These are phyloP conservation scores for Ptilonorhynchus violaceus DNA, from an alignment of 2,113 vertebrate genomes.

Conservation along the genomic window DNA sequence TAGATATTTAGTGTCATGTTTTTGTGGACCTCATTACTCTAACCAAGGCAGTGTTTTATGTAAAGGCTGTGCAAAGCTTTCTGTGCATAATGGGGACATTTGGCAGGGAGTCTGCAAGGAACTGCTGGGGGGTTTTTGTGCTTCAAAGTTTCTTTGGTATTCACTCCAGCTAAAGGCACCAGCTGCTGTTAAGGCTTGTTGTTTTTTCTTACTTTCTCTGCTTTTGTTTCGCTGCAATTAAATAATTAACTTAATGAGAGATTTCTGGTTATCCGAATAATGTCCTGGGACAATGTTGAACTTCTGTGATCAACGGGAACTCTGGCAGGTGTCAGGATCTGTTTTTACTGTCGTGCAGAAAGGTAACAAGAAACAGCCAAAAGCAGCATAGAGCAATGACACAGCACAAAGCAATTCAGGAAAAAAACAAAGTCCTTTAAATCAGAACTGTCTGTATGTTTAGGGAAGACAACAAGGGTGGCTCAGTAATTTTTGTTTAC, in stretches of 20 bases:
- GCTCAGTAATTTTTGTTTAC: neutral
- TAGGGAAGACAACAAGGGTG: neutral
- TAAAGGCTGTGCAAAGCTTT: neutral
- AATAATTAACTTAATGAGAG: neutral
- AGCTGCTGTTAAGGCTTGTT: neutral
- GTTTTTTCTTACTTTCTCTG: neutral
- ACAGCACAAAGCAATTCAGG: neutral
- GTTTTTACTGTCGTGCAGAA: neutral
- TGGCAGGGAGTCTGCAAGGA: neutral
- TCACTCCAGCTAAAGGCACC: neutral
- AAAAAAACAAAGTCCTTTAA: neutral
- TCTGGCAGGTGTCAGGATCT: neutral
- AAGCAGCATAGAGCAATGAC: neutral
- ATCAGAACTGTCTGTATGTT: neutral
- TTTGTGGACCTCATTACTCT: neutral
- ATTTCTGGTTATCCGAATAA: neutral
- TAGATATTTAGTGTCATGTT: neutral
- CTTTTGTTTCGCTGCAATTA: neutral
- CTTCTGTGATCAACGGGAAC: neutral
- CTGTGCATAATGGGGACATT: neutral
- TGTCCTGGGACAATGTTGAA: neutral
- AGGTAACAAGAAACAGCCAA: neutral
- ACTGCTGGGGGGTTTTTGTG: neutral
- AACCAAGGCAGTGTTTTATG: neutral
- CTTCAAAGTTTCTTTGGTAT: neutral